phyloP scores from a whole-genome alignment of 1,140 invertebrate genomes.

The Drosophila takahashii region DNA sequence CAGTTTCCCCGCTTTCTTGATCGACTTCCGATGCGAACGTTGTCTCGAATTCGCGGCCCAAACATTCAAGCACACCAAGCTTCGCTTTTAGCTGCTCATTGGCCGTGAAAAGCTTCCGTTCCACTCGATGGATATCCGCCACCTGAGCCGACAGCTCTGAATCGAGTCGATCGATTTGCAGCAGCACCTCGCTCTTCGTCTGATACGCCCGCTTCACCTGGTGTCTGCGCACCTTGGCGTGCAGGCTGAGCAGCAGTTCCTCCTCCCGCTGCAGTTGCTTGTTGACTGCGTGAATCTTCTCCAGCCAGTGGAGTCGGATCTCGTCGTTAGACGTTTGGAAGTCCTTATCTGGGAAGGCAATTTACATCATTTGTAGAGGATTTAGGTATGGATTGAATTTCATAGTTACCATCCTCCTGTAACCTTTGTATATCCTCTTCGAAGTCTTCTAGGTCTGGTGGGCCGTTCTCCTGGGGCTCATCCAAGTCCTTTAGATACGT shows the following conservation, averaged over 20 bases:
- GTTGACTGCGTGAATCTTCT: constrained; percentile 90
- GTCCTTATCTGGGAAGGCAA: constrained; percentile 31
- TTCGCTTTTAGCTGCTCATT: constrained; percentile 88
- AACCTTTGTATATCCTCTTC: constrained; percentile 69
- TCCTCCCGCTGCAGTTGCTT: constrained; percentile 90
- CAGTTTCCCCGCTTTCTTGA: neutral
- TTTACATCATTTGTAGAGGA: too few relatives aligned
- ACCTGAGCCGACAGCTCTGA: constrained; percentile 86
- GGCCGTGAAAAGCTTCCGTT: constrained; percentile 87
- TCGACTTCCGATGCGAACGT: constrained; percentile 39
- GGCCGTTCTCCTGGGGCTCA: constrained; percentile 81
- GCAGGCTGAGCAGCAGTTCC: constrained; percentile 88
- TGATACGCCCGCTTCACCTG: constrained; percentile 87
- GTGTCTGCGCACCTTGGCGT: constrained; percentile 88
- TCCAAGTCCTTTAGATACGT: constrained; percentile 89
- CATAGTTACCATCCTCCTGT: constrained; percentile 3
- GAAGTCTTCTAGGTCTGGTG: constrained; percentile 8
- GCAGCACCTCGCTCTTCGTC: constrained; percentile 84
- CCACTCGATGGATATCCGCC: constrained; percentile 87
- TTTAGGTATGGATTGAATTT: neutral
- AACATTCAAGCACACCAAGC: constrained; percentile 87
- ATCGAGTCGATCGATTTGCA: constrained; percentile 84
- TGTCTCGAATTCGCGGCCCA: constrained; percentile 87
- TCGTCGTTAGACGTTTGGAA: constrained; percentile 11
- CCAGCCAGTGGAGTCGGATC: constrained; percentile 88